Base-by-base conservation (phyloP, 2,797 vertebrate genomes). In the Gambelia wislizenii region DNA sequence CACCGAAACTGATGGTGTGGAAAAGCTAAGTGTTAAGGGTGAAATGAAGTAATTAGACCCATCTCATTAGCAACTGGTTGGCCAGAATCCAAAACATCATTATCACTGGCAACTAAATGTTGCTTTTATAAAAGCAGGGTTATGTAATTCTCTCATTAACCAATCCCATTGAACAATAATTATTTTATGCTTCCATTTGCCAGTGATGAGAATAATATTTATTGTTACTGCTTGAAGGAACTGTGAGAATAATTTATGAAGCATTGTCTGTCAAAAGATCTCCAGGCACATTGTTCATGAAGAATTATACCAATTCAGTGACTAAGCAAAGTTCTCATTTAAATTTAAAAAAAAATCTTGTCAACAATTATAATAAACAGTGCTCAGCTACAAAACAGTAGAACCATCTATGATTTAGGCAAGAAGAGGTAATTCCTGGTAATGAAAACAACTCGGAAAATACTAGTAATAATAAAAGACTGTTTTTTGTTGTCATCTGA, bases 151-250 rank as follows among this genome's bases (percentile, higher is more conserved):
- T 67, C 30, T 67, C 64, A 67, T 67, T 67, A 33, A 33, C 30
- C 64, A 67, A 67, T 67, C 30, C 33, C 64, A 67, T 33, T 33
- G 2, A 10, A 67, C 64, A 67, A 67, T 33, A 30, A 67, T 67
- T 67, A 67, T 33, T 67, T 67, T 67, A 67, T 67, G 13, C 33
- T 67, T 67, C 30, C 30, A 67, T 33, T 67, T 67, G 64, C 30
- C 30, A 67, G 64, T 13, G 30, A 67, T 33, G 64, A 33, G 64
- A 67, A 67, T 33, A 67, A 30, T 13, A 67, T 72, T 81, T 56
- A 81, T 44, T 81, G 33, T 87, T 81, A 33, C 69, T 81, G 18
- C 36, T 87, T 81, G 52, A 59, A 47, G 49, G 7, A 80, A 87
- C 12, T n/a, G 36, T 72, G 78, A 87, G 44, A 59, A 87, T 72